phyloP scores from a whole-genome alignment of 2,113 vertebrate genomes.

The Catharus fuscescens region DNA sequence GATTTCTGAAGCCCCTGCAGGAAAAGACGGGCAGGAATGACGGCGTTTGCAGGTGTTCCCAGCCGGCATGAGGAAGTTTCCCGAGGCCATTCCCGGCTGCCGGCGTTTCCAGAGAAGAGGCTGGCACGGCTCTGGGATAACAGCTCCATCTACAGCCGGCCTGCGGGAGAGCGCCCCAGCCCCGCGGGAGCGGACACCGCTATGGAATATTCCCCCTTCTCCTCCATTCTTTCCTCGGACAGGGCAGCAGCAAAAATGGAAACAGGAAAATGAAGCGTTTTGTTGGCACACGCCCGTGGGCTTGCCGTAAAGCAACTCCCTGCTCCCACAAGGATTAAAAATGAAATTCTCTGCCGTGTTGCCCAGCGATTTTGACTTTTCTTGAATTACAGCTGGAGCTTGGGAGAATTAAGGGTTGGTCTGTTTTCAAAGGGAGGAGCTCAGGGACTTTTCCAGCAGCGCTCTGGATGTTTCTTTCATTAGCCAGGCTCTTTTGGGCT shows the following conservation, averaged over 20 bases:
- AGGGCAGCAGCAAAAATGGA: neutral
- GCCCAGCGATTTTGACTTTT: neutral
- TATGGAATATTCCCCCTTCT: too few species aligned
- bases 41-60: neutral
- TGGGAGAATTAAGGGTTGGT: neutral
- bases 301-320: neutral
- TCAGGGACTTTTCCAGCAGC: neutral
- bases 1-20: neutral
- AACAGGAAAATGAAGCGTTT: neutral
- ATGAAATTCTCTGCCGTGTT: neutral
- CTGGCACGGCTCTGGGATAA: neutral
- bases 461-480: neutral
- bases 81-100: neutral
- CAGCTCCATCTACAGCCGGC: slow-evolving; percentile 21
- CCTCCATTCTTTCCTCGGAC: neutral
- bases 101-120: neutral
- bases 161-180: neutral
- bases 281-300: neutral
- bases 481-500: neutral
- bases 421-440: neutral
- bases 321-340: neutral
- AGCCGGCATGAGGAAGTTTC: neutral
- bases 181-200: neutral
- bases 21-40: neutral
- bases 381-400: neutral